Evolutionary conservation across 2,888 invertebrate genomes (phyloP), one percentile per base, ranked within the genome.

Genomic region (Spodoptera littoralis): DNA sequence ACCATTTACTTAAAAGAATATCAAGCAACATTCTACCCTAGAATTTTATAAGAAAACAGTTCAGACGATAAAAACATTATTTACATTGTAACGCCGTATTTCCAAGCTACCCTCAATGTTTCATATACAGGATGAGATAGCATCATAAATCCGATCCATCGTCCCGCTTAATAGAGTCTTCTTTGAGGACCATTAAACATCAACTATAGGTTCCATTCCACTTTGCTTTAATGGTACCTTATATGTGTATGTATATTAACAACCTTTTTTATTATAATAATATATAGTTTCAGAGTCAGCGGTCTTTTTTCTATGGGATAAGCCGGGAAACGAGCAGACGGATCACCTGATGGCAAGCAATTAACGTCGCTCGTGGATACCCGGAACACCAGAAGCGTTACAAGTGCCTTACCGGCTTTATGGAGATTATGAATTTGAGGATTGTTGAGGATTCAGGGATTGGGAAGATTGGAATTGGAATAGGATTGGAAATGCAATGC

Each of bases 161-260:
- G 83, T 84, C 87, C 76, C 81, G 82, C 86, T 90, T 90, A 90
- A 90, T 87, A 89, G 85, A 88, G 83, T 83, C 84, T 84, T 89
- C 86, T 85, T 85, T 74, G 73, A 81, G 81, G 84, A 71, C 86
- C 88, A 89, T 90, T 90, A 90, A 87, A 82, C 84, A 82, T 70
- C 77, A 81, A 80, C 79, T 81, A 84, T 75, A 80, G 84, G 78
- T 78, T 77, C 73, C 59, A 74, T 71, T 66, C 62, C 50, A 59
- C 56, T 77, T 61, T 64, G 50, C 68, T 60, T 50, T 70, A 75
- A 76, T 69, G 51, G 68, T 61, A 47, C 48, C 41, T 41, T 52
- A 61, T 67, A 64, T 69, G 69, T 46, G 49, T 45, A 69, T 71
- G 62, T 36, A 36, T 36, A 36, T 36, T 36, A 36, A 36, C 36